Evolutionary conservation across 2,797 vertebrate genomes (phyloP), one percentile per base, ranked within the genome.

Genomic region (Fistularia tabacaria): DNA sequence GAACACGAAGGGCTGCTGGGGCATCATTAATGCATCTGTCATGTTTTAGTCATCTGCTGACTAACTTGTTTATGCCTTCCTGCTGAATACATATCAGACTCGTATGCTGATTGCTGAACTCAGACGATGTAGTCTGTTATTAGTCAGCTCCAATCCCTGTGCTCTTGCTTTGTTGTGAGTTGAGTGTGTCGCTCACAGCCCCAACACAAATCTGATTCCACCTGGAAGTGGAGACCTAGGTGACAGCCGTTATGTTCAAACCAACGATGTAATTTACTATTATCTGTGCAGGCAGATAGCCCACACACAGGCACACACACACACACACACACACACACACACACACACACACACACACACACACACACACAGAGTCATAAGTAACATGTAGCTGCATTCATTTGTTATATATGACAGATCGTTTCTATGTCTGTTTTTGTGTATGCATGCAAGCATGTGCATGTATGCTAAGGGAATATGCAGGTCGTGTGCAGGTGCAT

Each of bases 21-120:
- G 71, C 74, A 75, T 84, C 75, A 81, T 85, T 79, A 81, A 85
- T 67, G 76, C 74, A 74, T 73, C 77, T 68, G 73, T 83, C 81
- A 86, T 54, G 70, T 78, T 80, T 78, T 69, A 83, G 72, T 85
- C 80, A 83, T 81, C 70, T 58, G 68, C 65, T 69, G 77, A 85
- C 77, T 68, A 75, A 80, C 65, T 75, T 84, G 78, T 85, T 85
- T 81, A 73, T 74, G 62, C 67, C 48, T 61, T 64, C 10, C 51
- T 50, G 54, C 62, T 64, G 48, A 71, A 58, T 36, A 38, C 14
- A 13, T n/a, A 39, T 49, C 46, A 25, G 41, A 66, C 3, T 36
- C 40, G 45, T 38, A 51, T 15, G 10, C 49, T 47, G 44, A 44
- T 57, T 8, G 12, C 42, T 54, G 13, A 71, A 59, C 43, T 36